A percentile compares a stretch with the other conserved stretches of the same genome.
Conservation (phyloP, 2,888 invertebrate species). For the Amblyteles armatorius region DNA sequence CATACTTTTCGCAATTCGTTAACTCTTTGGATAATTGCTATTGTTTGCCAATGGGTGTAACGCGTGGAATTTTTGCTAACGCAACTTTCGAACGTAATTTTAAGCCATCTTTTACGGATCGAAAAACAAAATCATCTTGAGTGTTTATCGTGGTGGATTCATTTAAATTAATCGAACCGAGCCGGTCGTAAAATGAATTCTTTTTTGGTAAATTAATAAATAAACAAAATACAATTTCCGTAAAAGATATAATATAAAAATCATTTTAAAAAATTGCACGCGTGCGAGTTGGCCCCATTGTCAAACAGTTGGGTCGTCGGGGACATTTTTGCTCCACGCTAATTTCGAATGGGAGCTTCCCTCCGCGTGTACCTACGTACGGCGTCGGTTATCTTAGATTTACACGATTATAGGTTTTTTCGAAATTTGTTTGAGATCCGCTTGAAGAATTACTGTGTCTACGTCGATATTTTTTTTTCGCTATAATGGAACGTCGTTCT, state of each 20-base stretch:
- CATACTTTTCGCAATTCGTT: constrained; percentile 40
- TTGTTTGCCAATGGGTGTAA: constrained; percentile 16
- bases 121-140: background rate
- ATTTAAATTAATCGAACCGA: background rate
- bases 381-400: constrained; percentile 19
- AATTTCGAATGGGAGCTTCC: background rate
- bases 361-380: background rate
- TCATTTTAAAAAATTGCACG: background rate
- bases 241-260: background rate
- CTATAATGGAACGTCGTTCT: constrained; percentile 80
- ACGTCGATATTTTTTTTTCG: constrained; percentile 69
- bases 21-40: constrained; percentile 40
- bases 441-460: constrained; percentile 65
- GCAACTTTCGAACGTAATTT: constrained; percentile 12
- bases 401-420: constrained; percentile 76
- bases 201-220: background rate
- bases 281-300: background rate
- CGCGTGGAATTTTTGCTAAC: constrained; percentile 40
- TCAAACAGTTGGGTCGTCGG: background rate
- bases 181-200: background rate
- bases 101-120: background rate
- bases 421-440: constrained; percentile 78
- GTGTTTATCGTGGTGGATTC: background rate
- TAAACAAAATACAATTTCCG: too few relatives aligned
- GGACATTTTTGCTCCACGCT: background rate